A percentile compares a stretch with the other conserved stretches of the same genome.
These are phyloP conservation scores for Rousettus madagascariensis DNA, from an alignment of 2,797 vertebrate species.

Conservation along the genomic window DNA sequence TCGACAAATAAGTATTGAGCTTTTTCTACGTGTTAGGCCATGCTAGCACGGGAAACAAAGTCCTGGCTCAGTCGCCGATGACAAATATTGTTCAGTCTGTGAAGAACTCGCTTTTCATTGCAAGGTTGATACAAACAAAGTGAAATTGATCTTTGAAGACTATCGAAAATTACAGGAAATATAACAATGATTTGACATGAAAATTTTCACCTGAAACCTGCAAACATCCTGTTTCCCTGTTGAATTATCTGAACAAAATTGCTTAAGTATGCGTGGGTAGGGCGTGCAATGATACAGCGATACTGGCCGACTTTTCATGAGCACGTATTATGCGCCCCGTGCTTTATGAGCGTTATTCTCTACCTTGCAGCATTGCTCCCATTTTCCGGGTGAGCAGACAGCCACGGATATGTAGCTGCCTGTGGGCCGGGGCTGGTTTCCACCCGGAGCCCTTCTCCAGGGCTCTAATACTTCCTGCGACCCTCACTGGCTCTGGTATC, in stretches of 20 bases:
- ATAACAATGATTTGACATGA: neutral
- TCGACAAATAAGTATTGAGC: neutral
- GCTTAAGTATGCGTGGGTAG: neutral
- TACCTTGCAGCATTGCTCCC: neutral
- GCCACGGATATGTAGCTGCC: fast-evolving
- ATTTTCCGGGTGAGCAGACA: neutral
- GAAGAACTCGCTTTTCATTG: neutral
- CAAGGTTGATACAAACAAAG: neutral
- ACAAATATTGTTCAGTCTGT: neutral
- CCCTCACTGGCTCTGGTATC: fast-evolving
- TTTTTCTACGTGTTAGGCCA: neutral
- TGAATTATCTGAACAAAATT: neutral
- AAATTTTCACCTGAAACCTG: neutral
- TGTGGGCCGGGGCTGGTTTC: neutral
- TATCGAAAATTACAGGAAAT: neutral
- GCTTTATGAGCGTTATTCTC: neutral
- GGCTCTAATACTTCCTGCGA: fast-evolving
- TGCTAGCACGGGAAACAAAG: neutral
- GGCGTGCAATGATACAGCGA: neutral
- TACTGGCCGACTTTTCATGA: neutral
- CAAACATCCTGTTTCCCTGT: neutral
- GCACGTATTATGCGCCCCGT: neutral
- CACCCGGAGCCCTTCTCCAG: neutral
- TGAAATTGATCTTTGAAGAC: neutral
- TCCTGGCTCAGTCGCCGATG: neutral